Evolutionary conservation across 2,888 invertebrate species (phyloP).

Genomic region (Drosophila lutescens): DNA sequence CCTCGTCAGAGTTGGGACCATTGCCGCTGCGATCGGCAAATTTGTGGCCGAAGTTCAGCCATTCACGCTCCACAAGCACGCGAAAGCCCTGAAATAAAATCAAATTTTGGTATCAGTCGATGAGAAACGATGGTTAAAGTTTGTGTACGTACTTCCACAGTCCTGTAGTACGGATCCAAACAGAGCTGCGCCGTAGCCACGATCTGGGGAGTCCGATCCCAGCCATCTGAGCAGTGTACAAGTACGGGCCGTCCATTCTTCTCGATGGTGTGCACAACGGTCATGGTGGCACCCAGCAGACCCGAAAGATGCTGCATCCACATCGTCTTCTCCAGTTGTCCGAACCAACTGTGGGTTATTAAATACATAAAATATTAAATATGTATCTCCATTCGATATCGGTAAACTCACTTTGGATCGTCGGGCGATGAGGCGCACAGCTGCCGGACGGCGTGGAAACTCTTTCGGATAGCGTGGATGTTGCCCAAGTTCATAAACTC

Average conservation of each 20-base stretch:
- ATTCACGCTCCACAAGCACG: constrained; percentile 96
- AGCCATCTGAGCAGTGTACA: constrained; percentile 99
- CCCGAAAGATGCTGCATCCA: constrained; percentile 97
- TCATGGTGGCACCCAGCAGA: constrained; percentile 91
- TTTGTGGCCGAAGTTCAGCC: constrained; percentile 99
- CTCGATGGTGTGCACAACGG: constrained; percentile 92
- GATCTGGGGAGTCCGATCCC: constrained; percentile 99
- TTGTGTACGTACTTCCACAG: constrained; percentile 88
- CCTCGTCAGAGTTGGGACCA: constrained; percentile 91
- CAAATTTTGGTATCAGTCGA: not conserved
- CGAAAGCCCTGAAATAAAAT: constrained; percentile 92
- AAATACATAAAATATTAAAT: too few species aligned
- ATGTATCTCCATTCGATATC: too few species aligned
- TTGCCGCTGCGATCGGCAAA: constrained; percentile 97
- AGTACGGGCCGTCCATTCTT: constrained; percentile 94
- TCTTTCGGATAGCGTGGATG: constrained; percentile 97
- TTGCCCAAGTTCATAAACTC: constrained; percentile 99
- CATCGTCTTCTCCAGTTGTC: constrained; percentile 93
- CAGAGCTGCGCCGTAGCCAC: constrained; percentile 96
- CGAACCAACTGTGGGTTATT: constrained; percentile 90
- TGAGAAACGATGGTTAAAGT: too few species aligned
- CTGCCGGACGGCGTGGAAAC: constrained; percentile 94
- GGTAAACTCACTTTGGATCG: constrained; percentile 88
- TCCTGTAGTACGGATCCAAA: constrained; percentile 97
- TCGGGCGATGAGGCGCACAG: constrained; percentile 92